A percentile compares a stretch with the other conserved stretches of the same genome.
phyloP scores from a whole-genome alignment of 2,113 vertebrate genomes.

The Electrona antarctica region DNA sequence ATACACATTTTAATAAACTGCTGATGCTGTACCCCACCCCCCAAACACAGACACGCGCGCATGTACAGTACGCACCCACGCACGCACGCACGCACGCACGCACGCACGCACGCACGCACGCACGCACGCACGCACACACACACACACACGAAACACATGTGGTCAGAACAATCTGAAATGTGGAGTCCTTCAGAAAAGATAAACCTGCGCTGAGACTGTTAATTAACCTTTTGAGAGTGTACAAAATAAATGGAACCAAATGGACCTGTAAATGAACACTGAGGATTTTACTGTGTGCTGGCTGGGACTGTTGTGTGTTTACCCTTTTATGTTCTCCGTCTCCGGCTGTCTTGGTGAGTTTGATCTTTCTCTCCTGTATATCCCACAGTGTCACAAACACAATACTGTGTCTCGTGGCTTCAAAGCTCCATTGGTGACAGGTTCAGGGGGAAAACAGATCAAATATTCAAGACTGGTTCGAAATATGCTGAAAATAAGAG shows the following conservation, averaged over 20 bases:
- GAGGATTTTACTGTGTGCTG: conserved; percentile 18
- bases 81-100: too few relatives aligned
- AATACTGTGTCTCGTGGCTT: conserved; percentile 72
- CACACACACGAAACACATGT: conserved; percentile 51
- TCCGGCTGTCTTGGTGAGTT: conserved; percentile 52
- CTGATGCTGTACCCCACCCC: too few relatives aligned
- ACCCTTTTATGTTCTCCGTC: conserved; percentile 65
- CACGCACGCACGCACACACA: too few relatives aligned
- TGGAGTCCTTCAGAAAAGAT: conserved; percentile 69
- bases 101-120: too few relatives aligned
- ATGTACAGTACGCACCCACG: too few relatives aligned
- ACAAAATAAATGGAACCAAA: too few relatives aligned
- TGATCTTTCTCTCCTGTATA: conserved; percentile 72
- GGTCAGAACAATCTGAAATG: conserved; percentile 64
- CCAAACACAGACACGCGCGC: too few relatives aligned
- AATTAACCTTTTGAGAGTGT: too few relatives aligned
- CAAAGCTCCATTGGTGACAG: conserved; percentile 78
- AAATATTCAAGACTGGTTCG: conserved; percentile 78
- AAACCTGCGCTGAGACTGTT: conserved; percentile 32
- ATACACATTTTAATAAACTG: too few relatives aligned
- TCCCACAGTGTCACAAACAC: conserved; percentile 76
- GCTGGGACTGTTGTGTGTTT: conserved; percentile 66
- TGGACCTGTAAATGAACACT: too few relatives aligned
- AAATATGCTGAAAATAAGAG: conserved; percentile 68
- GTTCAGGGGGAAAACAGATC: conserved; percentile 72